A percentile compares a stretch with the other conserved stretches of the same genome.
Conservation (phyloP, 2,113 vertebrate species). For the Danionella cerebrum region DNA sequence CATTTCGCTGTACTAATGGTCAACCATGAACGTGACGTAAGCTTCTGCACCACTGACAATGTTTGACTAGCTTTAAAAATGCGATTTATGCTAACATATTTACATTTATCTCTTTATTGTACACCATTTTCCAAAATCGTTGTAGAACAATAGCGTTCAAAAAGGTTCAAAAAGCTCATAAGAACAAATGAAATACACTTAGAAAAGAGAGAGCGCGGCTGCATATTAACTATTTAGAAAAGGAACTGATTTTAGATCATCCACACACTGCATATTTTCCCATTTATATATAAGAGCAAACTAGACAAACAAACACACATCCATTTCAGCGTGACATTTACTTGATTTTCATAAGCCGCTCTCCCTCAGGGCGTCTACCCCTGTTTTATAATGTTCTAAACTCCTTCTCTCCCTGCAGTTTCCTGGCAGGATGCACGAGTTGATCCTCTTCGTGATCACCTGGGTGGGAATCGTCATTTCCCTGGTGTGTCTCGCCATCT, state of each 20-base stretch:
- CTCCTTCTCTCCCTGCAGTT: conserved; percentile 58
- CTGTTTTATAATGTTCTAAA: conserved; percentile 8
- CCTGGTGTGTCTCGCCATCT: conserved; percentile 86
- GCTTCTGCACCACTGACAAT: too few species aligned
- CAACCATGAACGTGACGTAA: conserved; percentile 76
- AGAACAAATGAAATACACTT: neutral
- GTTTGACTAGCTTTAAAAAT: too few species aligned
- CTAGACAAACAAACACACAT: conserved; percentile 36
- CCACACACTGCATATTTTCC: too few species aligned
- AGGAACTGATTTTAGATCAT: too few species aligned
- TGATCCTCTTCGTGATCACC: conserved; percentile 89
- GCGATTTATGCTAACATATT: too few species aligned
- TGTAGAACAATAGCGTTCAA: too few species aligned
- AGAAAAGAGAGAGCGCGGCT: too few species aligned
- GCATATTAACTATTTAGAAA: too few species aligned
- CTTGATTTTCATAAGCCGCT: conserved; percentile 9
- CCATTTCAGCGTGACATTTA: conserved; percentile 32
- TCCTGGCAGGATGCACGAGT: conserved; percentile 78
- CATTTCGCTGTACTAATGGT: conserved; percentile 92
- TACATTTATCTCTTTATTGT: too few species aligned
- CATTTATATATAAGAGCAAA: conserved; percentile 10
- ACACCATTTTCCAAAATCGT: too few species aligned
- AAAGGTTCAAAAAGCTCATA: too few species aligned
- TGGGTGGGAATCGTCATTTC: conserved; percentile 94
- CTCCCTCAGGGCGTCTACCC: conserved; percentile 4